Evolutionary conservation across 1,140 invertebrate species (phyloP), one percentile per base, ranked within the genome.

Genomic region (Cotesia vestalis): DNA sequence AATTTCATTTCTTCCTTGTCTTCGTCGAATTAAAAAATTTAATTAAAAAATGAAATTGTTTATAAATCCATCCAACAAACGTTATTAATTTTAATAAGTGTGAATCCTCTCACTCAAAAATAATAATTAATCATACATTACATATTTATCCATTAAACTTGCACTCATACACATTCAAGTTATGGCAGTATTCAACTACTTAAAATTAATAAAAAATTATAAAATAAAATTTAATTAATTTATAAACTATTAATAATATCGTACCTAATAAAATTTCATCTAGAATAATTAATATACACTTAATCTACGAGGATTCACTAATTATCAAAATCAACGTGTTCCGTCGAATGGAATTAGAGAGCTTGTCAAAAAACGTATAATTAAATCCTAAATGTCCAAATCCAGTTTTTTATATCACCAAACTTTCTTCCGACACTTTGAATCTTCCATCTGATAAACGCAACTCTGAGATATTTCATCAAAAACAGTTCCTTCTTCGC

Each of bases 401-500:
- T 2, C 27, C 27, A 27, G 1, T 27, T 27, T 27, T 27, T 27
- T 27, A 27, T 27, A 55, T 46, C 53, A 82, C 78, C 80, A 85
- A 59, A 75, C 77, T 61, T 78, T 80, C 34, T 79, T 82, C 11
- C 68, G 76, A 69, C 85, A 87, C 55, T 79, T 80, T 5, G 73
- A 68, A 67, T 78, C 82, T 1, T 61, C 76, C 53, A 78, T 69
- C 12, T 86, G 69, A 66, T 83, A 81, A 6, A 78, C 74, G 82
- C 90, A 90, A 73, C 86, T 89, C 70, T 89, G 84, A 57, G 84
- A 88, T 46, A 80, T 80, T 69, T 89, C 87, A 76, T 90, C 88
- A 71, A 90, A 90, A 20, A 81, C 81, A 3, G 90, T 90, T 36
- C 86, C 88, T 66, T 88, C 84, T 73, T 90, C 89, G 77, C 90